Evolutionary conservation across 2,797 vertebrate genomes (phyloP).

Genomic region (Ctenosaura bakeri): DNA sequence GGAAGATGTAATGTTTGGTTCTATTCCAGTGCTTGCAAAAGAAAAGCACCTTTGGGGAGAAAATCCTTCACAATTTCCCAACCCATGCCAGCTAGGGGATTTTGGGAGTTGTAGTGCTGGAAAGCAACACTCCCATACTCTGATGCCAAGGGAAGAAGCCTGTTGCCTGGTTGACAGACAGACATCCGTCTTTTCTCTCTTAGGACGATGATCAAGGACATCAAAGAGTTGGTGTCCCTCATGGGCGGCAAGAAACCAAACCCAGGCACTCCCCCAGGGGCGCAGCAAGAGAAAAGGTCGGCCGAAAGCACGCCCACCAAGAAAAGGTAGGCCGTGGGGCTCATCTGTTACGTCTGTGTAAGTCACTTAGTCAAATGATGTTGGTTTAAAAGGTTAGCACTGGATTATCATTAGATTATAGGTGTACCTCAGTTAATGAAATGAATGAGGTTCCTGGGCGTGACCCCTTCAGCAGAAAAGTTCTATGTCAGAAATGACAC

Average conservation of each 20-base stretch:
- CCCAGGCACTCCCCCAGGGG: slow-evolving; percentile 64
- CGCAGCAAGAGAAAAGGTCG: slow-evolving; percentile 81
- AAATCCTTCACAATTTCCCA: no score
- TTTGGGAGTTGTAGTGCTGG: not conserved
- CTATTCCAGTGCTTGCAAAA: no score
- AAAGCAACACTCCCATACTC: no score
- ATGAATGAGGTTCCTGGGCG: no score
- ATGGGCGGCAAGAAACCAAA: slow-evolving; percentile 78
- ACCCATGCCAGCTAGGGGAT: not conserved
- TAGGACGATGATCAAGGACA: slow-evolving; percentile 80
- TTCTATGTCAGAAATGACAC: no score
- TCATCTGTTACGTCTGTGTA: not conserved
- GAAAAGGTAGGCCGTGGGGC: slow-evolving; percentile 66
- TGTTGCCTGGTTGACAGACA: not conserved
- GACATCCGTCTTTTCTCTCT: slow-evolving; percentile 27
- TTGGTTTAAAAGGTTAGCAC: not conserved
- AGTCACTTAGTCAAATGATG: not conserved
- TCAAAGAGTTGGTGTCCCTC: slow-evolving; percentile 78
- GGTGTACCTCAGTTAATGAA: no score
- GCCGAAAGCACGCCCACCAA: slow-evolving; percentile 1
- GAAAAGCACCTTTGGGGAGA: no score
- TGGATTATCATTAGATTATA: not conserved
- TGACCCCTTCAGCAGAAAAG: no score
- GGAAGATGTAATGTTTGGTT: no score
- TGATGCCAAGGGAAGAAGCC: no score